phyloP scores from a whole-genome alignment of 2,797 vertebrate genomes.

The Microtus californicus region DNA sequence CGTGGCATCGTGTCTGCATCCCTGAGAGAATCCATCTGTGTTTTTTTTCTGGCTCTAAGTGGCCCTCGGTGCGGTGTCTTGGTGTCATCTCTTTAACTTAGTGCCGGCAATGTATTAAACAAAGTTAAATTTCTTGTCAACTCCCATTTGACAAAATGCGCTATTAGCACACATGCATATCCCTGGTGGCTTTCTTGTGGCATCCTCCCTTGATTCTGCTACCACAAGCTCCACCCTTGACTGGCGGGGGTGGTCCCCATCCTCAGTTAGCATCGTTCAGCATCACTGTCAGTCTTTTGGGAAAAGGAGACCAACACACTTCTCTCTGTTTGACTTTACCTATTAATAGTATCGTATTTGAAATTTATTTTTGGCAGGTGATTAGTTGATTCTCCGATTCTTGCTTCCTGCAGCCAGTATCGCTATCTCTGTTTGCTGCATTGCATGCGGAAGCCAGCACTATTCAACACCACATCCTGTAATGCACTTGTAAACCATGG shows the following conservation, averaged over 20 bases:
- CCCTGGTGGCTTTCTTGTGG: background rate
- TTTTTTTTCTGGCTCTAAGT: background rate
- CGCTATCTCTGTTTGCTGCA: background rate
- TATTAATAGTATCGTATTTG: background rate
- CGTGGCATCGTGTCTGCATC: background rate
- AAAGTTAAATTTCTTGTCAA: constrained; percentile 3
- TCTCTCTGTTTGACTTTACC: constrained; percentile 10
- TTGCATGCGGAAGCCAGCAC: background rate
- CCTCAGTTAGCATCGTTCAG: background rate
- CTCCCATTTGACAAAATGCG: constrained; percentile 36
- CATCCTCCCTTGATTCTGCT: background rate
- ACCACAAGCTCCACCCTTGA: background rate
- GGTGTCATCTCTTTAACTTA: background rate
- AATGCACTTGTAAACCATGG: background rate
- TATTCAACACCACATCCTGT: background rate
- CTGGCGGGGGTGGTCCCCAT: background rate
- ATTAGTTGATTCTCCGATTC: background rate
- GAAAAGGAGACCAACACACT: background rate
- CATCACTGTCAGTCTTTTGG: background rate
- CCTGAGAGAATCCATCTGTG: background rate
- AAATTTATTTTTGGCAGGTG: background rate
- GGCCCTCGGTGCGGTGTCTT: background rate
- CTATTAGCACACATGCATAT: background rate
- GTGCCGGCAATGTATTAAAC: background rate
- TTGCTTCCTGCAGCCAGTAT: background rate